A percentile compares a stretch with the other conserved stretches of the same genome.
Evolutionary conservation across 2,888 invertebrate genomes (phyloP).

Genomic region (Cybosia mesomella): DNA sequence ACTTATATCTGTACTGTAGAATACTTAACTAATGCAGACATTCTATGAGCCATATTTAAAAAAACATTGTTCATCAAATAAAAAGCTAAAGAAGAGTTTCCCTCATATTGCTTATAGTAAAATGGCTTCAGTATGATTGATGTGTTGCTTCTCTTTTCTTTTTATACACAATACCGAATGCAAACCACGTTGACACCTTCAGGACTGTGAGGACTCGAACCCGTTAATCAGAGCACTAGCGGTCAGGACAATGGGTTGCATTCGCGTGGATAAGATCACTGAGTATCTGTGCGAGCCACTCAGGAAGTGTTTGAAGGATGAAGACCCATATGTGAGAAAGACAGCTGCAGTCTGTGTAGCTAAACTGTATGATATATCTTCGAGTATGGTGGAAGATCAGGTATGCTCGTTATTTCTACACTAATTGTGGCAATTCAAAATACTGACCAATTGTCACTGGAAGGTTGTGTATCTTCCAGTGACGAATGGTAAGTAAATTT

Average conservation of each 20-base stretch:
- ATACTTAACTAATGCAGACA: neutral
- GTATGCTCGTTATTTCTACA: constrained; percentile 51
- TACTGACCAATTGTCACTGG: neutral
- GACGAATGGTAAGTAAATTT: neutral
- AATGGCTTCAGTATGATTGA: constrained; percentile 75
- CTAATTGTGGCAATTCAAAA: neutral
- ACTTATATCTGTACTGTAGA: no score
- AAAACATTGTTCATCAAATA: neutral
- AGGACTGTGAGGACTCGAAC: constrained; percentile 99
- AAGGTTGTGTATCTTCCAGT: neutral
- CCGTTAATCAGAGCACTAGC: constrained; percentile 99
- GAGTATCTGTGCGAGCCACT: constrained; percentile 99
- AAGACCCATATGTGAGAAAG: constrained; percentile 99
- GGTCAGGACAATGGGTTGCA: constrained; percentile 99
- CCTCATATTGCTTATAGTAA: constrained; percentile 65
- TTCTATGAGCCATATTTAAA: neutral
- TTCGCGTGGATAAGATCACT: constrained; percentile 99
- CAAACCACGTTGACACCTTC: constrained; percentile 65
- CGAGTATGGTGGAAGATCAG: constrained; percentile 89
- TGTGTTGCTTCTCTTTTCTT: constrained; percentile 73
- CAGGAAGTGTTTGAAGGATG: constrained; percentile 97
- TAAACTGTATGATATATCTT: constrained; percentile 98
- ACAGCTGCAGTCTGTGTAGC: constrained; percentile 99
- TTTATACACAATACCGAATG: constrained; percentile 65
- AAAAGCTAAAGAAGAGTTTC: constrained; percentile 25